Evolutionary conservation across 1,140 invertebrate species (phyloP).

Genomic region (Atta colombica): DNA sequence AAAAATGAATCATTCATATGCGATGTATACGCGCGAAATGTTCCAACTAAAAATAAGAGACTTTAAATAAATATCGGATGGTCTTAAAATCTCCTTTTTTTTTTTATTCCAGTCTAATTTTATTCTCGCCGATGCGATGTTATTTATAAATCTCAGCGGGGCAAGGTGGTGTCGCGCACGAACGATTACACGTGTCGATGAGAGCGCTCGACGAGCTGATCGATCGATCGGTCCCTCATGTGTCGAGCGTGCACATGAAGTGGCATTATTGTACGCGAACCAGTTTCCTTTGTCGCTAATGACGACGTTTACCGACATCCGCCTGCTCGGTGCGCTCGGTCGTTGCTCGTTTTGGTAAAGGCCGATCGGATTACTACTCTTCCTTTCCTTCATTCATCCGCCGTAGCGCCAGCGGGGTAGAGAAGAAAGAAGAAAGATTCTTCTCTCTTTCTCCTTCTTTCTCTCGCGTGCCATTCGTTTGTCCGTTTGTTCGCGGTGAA

Average conservation of each 20-base stretch:
- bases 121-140: conserved; percentile 27
- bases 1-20: neutral
- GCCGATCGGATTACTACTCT: conserved; percentile 62
- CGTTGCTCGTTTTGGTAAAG: conserved; percentile 58
- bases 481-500: conserved; percentile 27
- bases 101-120: conserved; percentile 44
- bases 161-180: conserved; percentile 7
- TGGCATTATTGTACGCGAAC: conserved; percentile 57
- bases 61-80: conserved; percentile 52
- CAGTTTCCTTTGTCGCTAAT: conserved; percentile 63
- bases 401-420: conserved; percentile 10
- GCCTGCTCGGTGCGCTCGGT: conserved; percentile 34
- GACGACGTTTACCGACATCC: conserved; percentile 61
- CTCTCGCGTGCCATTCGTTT: neutral
- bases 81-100: conserved; percentile 26
- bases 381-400: conserved; percentile 62
- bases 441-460: conserved; percentile 1
- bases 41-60: conserved; percentile 44
- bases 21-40: neutral
- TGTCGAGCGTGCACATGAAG: conserved; percentile 14
- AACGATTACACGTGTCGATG: conserved; percentile 59
- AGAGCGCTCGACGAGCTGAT: conserved; percentile 24
- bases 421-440: neutral
- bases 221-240: conserved; percentile 38
- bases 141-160: conserved; percentile 55